Evolutionary conservation across 2,888 invertebrate genomes (phyloP), one percentile per base, ranked within the genome.

Genomic region (Polydrusus tereticollis): DNA sequence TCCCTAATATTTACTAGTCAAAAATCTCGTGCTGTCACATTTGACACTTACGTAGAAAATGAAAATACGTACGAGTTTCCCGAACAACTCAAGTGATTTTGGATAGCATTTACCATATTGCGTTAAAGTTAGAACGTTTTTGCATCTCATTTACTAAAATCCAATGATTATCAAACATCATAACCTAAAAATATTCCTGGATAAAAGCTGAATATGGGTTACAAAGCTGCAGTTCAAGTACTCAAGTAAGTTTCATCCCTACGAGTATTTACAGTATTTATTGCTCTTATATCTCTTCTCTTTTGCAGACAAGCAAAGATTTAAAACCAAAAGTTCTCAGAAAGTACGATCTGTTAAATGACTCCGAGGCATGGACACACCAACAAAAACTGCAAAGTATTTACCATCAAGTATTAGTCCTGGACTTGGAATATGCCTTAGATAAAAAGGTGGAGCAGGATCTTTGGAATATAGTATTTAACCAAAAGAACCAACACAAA

Each of bases 371-470:
- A 74, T 86, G 86, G 86, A 84, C 83, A 8, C 82, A 85, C 70
- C 85, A 85, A 75, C 86, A 86, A 76, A 88, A 92, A 87, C 87
- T 93, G 64, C 85, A 85, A 77, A 83, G 82, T 1, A 82, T 86
- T 26, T 91, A 91, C 81, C 92, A 92, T 83, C 90, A 92, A 85
- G 90, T 95, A 62, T 87, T 96, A 72, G 89, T 95, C 63, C 86
- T 92, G 68, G 95, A 95, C 85, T 86, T 95, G 78, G 95, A 95
- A 84, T 94, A 93, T 88, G 95, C 95, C 14, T 86, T 96, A 80
- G 94, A 95, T 84, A 93, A 93, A 84, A 95, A 95, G 86, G 94
- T 95, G 29, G 96, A 96, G 83, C 95, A 94, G 82, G 95, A 95
- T 81, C 87, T 96, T 78, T 96, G 95, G 95, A 95, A n/a, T n/a